Evolutionary conservation across 2,113 vertebrate genomes (phyloP), one percentile per base, ranked within the genome.

Genomic region (Bombycilla garrulus): DNA sequence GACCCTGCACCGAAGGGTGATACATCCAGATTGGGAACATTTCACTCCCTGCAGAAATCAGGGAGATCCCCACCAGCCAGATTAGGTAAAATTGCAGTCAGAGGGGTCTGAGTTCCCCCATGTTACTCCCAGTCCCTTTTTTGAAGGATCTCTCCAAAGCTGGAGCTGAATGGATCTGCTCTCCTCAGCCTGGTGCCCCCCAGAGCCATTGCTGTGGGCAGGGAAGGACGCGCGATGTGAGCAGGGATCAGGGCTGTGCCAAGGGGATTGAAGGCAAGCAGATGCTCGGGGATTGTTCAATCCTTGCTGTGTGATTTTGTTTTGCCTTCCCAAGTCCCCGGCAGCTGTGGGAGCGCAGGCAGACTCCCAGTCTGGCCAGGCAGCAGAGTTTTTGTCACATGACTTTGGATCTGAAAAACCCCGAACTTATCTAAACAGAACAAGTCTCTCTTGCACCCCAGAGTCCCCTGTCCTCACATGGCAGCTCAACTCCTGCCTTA

Each of bases 211-310:
- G 67, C 76, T 65, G 74, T 8, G 81, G 66, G 53, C 81, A 86
- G 28, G 51, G 57, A 74, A 20, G 69, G 81, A 42, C 0, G 1
- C 0, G 15, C 4, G 67, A 66, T 12, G 13, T 80, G 57, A 77
- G 58, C 90, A 56, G 88, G 85, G 88, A 72, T n/a, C 71, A 57
- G 69, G 66, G 5, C 67, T 5, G 53, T n/a, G 54, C 76, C 0
- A 0, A 45, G 65, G 81, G 64, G 61, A 66, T 3, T 66, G 86
- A 76, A 79, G 29, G 76, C 35, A 81, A 42, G 56, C 95, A 95
- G 88, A 83, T 90, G 80, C 83, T 78, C 7, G 4, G 85, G 67
- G 56, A 12, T 35, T 90, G 82, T 26, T 73, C 40, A 3, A 0
- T 69, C 58, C 71, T 80, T 51, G 36, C 93, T 84, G 15, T 38